Percentiles rank a stretch among this genome's conserved stretches.
phyloP scores from a whole-genome alignment of 2,113 vertebrate genomes.

The Callaeas wilsoni region DNA sequence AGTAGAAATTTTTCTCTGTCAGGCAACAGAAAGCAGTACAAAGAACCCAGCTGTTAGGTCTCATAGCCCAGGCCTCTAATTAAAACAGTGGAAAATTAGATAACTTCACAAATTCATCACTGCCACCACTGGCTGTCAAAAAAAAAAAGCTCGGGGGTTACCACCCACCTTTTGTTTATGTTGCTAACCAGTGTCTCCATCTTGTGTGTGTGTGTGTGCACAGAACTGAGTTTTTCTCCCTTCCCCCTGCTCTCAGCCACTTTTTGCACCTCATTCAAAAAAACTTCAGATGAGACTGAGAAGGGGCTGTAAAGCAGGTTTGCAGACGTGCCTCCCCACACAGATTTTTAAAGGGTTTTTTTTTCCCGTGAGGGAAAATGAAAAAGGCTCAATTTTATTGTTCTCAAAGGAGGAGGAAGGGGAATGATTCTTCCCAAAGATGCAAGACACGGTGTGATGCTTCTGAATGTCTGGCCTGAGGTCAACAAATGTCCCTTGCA shows the following conservation, averaged over 20 bases:
- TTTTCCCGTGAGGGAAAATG: not conserved
- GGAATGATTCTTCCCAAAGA: not conserved
- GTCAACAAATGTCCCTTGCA: not conserved
- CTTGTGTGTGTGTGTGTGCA: conserved; percentile 65
- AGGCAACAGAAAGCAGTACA: conserved; percentile 89
- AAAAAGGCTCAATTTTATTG: not conserved
- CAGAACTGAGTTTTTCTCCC: not conserved
- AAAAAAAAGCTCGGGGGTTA: conserved; percentile 74
- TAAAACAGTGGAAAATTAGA: conserved; percentile 99
- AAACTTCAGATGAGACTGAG: not conserved
- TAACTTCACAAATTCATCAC: conserved; percentile 97
- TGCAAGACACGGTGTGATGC: rapidly evolving
- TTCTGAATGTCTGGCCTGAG: not conserved
- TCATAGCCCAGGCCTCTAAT: conserved; percentile 94
- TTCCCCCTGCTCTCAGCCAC: not conserved
- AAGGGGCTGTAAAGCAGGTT: not conserved
- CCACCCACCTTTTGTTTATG: conserved; percentile 94
- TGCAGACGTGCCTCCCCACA: not conserved
- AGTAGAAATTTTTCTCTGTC: conserved; percentile 93
- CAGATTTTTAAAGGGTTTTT: not conserved
- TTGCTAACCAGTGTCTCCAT: conserved; percentile 78
- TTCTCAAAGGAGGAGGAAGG: not conserved
- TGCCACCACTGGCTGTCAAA: conserved; percentile 85
- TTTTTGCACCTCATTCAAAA: conserved; percentile 50
- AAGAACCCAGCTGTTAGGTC: conserved; percentile 91